Conservation (phyloP, 2,797 vertebrate genomes). For the Antennarius maculatus region DNA sequence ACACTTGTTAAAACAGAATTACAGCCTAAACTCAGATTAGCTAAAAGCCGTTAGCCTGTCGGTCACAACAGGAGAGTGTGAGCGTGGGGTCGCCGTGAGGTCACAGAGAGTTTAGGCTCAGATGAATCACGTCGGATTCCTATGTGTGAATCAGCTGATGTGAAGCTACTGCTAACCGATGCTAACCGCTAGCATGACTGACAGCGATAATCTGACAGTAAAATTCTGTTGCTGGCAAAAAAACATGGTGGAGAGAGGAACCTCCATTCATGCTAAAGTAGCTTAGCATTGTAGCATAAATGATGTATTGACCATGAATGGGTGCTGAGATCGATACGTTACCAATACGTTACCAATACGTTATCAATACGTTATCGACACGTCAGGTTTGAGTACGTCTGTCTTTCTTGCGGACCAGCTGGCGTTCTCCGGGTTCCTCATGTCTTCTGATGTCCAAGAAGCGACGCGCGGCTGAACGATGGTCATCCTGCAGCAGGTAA, state of each 20-base stretch:
- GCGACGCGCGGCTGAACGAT: slow-evolving; percentile 69
- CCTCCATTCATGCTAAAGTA: not conserved
- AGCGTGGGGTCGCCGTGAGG: slow-evolving; percentile 14
- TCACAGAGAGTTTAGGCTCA: slow-evolving; percentile 2
- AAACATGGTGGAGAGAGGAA: not conserved
- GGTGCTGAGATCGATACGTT: no score
- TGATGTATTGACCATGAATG: not conserved
- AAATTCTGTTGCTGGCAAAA: not conserved
- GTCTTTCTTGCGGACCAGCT: not conserved
- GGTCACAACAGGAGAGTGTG: slow-evolving; percentile 28
- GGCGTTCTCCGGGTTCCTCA: slow-evolving; percentile 44
- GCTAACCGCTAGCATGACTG: no score
- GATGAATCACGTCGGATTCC: no score
- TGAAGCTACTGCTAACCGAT: no score
- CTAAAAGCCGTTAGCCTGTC: slow-evolving; percentile 36
- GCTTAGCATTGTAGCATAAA: not conserved
- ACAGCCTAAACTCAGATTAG: slow-evolving; percentile 60
- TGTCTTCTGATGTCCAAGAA: slow-evolving; percentile 74
- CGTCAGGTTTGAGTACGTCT: no score
- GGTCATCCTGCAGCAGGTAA: slow-evolving; percentile 83
- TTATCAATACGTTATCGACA: no score
- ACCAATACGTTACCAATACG: no score
- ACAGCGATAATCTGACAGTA: not conserved
- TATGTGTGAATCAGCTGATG: no score
- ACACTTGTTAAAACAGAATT: slow-evolving; percentile 33